Base-by-base conservation (phyloP, 2,888 invertebrate species). In the Hemaris fuciformis region DNA sequence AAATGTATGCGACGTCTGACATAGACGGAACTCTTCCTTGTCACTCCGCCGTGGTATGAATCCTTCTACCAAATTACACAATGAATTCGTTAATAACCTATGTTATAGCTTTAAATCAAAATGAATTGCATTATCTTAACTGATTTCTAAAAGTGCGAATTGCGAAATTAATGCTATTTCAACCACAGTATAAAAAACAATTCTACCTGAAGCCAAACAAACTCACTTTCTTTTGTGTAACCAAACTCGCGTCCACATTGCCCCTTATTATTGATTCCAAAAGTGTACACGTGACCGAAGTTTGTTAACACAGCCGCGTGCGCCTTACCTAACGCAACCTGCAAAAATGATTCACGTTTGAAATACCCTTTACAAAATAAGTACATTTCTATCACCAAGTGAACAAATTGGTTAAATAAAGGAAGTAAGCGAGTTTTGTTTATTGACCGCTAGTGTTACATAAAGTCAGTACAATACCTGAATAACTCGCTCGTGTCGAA, bases 241-340 rank as follows among this genome's bases (percentile, higher is more conserved):
- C 93, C 91, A 77, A 96, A 97, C 73, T 97, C 97, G 67, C 98
- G 93, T 3, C 99, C 99, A 88, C 99, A 99, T 81, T 99, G 99
- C 0, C 98, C 98, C 84, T 99, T 98, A 84, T 99, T 99, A 87
- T 99, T 99, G 66, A 99, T 96, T 4, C 99, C 99, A 86, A 99
- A 99, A 0, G 99, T 98, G 83, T 96, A 99, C 2, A 99, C 95
- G 72, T 96, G 96, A 0, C 99, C 99, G 79, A 96, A 96, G 71
- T 94, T 95, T 13, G 97, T 98, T 10, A 99, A 91, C 0, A 95
- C 97, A 0, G 98, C 97, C n/a, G 97, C 97, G 79, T 99, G 99
- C 0, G 99, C 99, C 89, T 99, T 99, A 2, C 99, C 99, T 63
- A 99, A 89, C 0, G 97, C 96, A 3, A 98, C 96, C 89, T 96